These are phyloP conservation scores for Girardinus metallicus DNA, from an alignment of 2,797 vertebrate genomes.

Conservation along the genomic window DNA sequence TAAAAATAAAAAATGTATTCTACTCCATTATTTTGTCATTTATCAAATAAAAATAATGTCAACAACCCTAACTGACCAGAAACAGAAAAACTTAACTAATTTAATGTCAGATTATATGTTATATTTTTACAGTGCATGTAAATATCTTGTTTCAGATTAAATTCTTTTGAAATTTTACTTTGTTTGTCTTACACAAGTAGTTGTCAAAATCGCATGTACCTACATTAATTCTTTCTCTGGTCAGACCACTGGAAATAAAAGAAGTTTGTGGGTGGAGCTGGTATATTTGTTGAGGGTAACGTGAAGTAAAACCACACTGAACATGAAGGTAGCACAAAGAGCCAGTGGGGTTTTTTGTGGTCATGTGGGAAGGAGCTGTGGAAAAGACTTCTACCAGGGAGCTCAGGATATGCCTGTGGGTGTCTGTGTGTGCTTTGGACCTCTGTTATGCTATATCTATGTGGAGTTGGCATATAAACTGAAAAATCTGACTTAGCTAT, in stretches of 20 bases:
- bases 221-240: conserved; percentile 22
- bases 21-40: not conserved
- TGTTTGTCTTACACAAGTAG: conserved; percentile 4
- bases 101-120: not conserved
- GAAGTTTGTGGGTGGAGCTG: conserved; percentile 32
- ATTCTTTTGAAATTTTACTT: too few relatives aligned
- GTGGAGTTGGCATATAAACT: not conserved
- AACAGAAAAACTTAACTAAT: not conserved
- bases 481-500: not conserved
- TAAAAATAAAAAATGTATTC: not conserved
- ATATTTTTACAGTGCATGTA: not conserved
- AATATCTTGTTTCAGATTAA: not conserved
- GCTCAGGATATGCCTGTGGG: conserved; percentile 2
- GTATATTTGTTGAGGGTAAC: conserved; percentile 30
- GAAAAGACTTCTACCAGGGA: conserved; percentile 12
- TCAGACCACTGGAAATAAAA: conserved; percentile 35
- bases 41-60: not conserved
- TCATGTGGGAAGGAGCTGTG: conserved; percentile 35
- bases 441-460: not conserved
- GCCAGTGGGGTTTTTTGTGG: conserved; percentile 38
- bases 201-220: not conserved
- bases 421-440: not conserved
- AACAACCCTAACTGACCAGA: not conserved
- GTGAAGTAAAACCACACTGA: conserved; percentile 39
- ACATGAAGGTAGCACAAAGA: conserved; percentile 39